These are phyloP conservation scores for Xestia sexstrigata DNA, from an alignment of 2,888 invertebrate genomes.

Conservation along the genomic window DNA sequence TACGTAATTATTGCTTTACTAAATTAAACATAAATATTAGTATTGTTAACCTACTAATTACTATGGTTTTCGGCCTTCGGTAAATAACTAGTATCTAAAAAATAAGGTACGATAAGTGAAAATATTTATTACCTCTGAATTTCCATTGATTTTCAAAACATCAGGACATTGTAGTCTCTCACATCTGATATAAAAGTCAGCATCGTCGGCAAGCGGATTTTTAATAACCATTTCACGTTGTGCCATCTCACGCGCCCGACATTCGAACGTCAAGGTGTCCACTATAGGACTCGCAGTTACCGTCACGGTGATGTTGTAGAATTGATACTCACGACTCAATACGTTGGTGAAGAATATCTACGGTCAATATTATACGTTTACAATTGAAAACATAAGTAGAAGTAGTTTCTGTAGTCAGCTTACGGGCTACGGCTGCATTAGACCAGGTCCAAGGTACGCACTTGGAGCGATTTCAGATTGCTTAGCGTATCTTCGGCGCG, in stretches of 20 bases:
- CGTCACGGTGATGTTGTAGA: constrained; percentile 77
- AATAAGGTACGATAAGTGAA: background rate
- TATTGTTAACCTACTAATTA: background rate
- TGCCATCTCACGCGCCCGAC: constrained; percentile 82
- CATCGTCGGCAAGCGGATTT: constrained; percentile 79
- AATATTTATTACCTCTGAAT: constrained; percentile 78
- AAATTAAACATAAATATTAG: background rate
- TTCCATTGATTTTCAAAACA: constrained; percentile 74
- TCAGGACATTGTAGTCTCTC: constrained; percentile 77
- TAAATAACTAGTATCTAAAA: constrained; percentile 42
- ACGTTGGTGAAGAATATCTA: constrained; percentile 85
- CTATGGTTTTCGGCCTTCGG: background rate
- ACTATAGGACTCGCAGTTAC: constrained; percentile 80
- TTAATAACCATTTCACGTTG: constrained; percentile 78
- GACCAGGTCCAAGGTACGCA: background rate
- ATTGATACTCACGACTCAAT: constrained; percentile 82
- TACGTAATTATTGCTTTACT: background rate
- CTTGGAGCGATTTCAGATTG: background rate
- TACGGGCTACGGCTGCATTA: background rate
- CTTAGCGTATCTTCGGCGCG: background rate
- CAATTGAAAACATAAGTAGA: background rate
- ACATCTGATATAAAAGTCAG: constrained; percentile 75
- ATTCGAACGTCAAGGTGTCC: constrained; percentile 79
- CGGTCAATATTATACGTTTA: constrained; percentile 15
- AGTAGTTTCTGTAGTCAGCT: background rate